These are phyloP conservation scores for Lamellibrachia luymesi DNA, from an alignment of 1,140 invertebrate genomes.

Conservation along the genomic window DNA sequence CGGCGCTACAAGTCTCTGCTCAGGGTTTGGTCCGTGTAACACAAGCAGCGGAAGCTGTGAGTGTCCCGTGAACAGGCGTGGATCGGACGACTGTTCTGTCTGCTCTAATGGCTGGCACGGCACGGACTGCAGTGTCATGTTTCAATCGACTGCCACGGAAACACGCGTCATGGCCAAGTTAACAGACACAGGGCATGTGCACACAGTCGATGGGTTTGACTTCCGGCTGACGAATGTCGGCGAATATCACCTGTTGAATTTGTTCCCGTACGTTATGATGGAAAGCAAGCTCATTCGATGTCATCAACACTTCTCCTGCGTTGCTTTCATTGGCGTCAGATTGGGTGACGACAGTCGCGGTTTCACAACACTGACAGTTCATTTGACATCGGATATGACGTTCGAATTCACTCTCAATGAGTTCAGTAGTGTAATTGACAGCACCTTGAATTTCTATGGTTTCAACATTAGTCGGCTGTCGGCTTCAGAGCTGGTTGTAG, in stretches of 20 bases:
- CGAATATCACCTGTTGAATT: conserved; percentile 30
- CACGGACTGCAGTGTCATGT: conserved; percentile 32
- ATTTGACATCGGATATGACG: conserved; percentile 18
- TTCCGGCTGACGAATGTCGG: conserved; percentile 29
- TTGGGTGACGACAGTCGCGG: conserved; percentile 29
- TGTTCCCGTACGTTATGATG: conserved; percentile 27
- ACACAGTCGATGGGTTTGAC: conserved; percentile 32
- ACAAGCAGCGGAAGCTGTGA: conserved; percentile 30
- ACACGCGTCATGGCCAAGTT: conserved; percentile 23
- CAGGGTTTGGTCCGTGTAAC: conserved; percentile 35
- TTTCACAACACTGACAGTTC: conserved; percentile 30
- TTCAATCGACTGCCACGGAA: conserved; percentile 9
- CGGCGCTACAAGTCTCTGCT: conserved; percentile 31
- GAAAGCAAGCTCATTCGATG: conserved; percentile 35
- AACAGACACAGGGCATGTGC: conserved; percentile 26
- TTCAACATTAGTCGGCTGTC: conserved; percentile 27
- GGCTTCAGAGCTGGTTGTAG: conserved; percentile 28
- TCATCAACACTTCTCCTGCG: conserved; percentile 33
- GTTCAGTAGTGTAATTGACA: conserved; percentile 26
- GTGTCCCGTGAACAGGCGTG: conserved; percentile 33
- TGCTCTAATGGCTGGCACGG: conserved; percentile 36
- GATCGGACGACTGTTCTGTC: conserved; percentile 29
- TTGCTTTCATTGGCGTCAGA: conserved; percentile 31
- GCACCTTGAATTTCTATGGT: conserved; percentile 30
- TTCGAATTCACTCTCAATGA: conserved; percentile 27